Percentiles rank a stretch among this genome's conserved stretches.
phyloP scores from a whole-genome alignment of 2,888 invertebrate genomes.

The Standfussiana lucernea region DNA sequence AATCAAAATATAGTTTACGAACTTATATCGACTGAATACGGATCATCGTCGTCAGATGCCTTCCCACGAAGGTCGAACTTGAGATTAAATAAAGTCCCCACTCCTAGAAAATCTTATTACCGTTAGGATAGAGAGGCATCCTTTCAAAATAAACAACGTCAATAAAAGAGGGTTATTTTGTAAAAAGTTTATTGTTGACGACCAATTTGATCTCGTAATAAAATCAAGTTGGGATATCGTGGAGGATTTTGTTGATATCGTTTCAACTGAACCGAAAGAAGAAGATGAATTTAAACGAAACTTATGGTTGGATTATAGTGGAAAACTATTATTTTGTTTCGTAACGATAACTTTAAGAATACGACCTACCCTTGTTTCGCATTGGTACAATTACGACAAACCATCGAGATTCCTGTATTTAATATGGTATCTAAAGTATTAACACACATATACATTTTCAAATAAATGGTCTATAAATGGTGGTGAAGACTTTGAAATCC shows the following conservation, averaged over 20 bases:
- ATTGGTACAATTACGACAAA: background rate
- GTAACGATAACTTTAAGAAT: background rate
- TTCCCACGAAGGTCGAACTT: conserved; percentile 48
- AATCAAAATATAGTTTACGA: background rate
- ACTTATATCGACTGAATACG: conserved; percentile 18
- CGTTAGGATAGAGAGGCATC: conserved; percentile 71
- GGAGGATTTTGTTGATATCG: conserved; percentile 68
- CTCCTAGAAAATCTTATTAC: conserved; percentile 78
- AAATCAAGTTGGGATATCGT: conserved; percentile 72
- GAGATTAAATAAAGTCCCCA: conserved; percentile 75
- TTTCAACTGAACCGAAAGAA: conserved; percentile 49
- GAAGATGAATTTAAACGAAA: conserved; percentile 42
- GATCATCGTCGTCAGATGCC: conserved; percentile 42
- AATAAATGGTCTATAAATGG: no score
- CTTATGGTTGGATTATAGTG: conserved; percentile 29
- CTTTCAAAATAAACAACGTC: conserved; percentile 78
- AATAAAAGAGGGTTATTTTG: conserved; percentile 76
- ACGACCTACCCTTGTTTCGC: background rate
- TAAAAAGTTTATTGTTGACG: conserved; percentile 75
- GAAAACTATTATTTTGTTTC: conserved; percentile 1
- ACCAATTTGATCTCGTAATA: conserved; percentile 76
- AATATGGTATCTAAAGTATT: no score
- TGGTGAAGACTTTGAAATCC: background rate
- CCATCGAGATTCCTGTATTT: background rate
- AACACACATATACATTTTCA: no score